Percentiles rank a stretch among this genome's conserved stretches.
Evolutionary conservation across 2,797 vertebrate species (phyloP).

Genomic region (Novumbra hubbsi): DNA sequence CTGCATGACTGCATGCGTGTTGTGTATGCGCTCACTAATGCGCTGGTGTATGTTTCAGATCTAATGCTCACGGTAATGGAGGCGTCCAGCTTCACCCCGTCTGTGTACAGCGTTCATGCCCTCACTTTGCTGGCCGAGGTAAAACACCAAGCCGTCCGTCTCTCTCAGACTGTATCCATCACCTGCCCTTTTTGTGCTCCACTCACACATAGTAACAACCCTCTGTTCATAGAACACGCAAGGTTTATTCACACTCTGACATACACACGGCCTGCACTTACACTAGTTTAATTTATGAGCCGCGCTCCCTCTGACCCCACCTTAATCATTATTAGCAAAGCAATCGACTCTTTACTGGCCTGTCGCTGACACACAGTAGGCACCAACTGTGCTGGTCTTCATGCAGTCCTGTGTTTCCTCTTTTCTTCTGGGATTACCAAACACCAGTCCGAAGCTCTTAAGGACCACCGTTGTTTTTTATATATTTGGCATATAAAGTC

Average conservation of each 20-base stretch:
- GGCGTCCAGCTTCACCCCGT: constrained; percentile 94
- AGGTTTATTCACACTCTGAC: neutral
- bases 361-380: constrained; percentile 20
- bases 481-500: too few species aligned
- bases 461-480: too few species aligned
- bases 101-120: constrained; percentile 96
- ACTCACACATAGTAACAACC: neutral
- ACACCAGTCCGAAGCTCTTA: too few species aligned
- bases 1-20: constrained; percentile 9
- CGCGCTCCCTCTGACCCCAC: neutral
- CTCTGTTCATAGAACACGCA: neutral
- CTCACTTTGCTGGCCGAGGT: constrained; percentile 96
- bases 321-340: constrained; percentile 32
- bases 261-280: constrained; percentile 5
- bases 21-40: constrained; percentile 17
- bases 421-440: too few species aligned
- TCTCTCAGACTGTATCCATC: neutral
- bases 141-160: constrained; percentile 56
- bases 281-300: constrained; percentile 38
- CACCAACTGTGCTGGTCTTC: constrained; percentile 10
- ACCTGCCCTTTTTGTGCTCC: neutral
- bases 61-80: constrained; percentile 94
- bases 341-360: constrained; percentile 28
- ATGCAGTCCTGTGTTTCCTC: too few species aligned
- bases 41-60: constrained; percentile 78